Evolutionary conservation across 2,888 invertebrate genomes (phyloP), one percentile per base, ranked within the genome.

Genomic region (Rhopalosiphum nymphaeae): DNA sequence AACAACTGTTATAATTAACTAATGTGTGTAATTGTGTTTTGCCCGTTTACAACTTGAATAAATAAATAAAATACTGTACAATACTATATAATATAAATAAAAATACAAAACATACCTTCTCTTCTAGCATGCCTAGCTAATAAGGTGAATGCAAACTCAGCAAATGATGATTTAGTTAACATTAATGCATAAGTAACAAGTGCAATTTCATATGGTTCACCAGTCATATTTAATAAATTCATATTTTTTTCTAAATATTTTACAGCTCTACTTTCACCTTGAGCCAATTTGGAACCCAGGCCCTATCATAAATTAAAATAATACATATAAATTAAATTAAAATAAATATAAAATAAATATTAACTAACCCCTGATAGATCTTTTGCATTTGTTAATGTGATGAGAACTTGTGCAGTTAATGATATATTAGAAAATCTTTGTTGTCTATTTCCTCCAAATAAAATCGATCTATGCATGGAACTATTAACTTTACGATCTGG

Each of bases 401-500:
- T 98, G 16, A 99, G 96, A 0, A 99, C 98, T 95, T 99, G 99
- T 0, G 99, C 99, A 0, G 99, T 99, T 44, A 99, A 96, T 2
- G 98, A 98, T 53, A 99, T 97, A 95, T 99, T 99, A n/a, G 94
- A 91, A 86, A 94, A 94, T 86, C 89, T 36, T 26, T 53, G 90
- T 49, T 11, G 85, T 87, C 53, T 85, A 86, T 91, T 94, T 11
- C 13, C 1, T 53, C 86, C 94, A 87, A 57, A 53, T 53, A 49
- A 36, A 85, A 85, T 49, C n/a, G 85, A 57, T 36, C 98, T 96
- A 95, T 97, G 97, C 46, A 97, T 96, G 0, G 98, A 97, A 90
- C 97, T 97, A 96, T 98, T 98, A 96, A 98, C 97, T 96, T 99
- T 99, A 44, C 99, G 96, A 96, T 99, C 98, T 0, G 98, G 98